These are phyloP conservation scores for Carassius carassius DNA, from an alignment of 2,113 vertebrate species.

Conservation along the genomic window DNA sequence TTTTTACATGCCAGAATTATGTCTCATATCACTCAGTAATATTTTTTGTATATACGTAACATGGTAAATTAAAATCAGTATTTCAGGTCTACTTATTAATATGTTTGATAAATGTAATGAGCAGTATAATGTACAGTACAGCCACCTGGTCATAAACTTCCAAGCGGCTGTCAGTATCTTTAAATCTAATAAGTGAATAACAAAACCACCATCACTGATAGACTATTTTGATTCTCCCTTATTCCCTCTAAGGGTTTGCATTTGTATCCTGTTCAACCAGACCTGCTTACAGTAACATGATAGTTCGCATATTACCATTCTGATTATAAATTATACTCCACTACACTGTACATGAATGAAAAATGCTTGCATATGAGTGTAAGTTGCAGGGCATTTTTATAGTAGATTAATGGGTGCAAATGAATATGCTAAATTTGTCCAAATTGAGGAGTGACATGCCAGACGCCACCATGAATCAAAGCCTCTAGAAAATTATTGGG, in stretches of 20 bases:
- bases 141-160: neutral
- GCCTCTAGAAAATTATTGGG: neutral
- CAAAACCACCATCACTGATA: neutral
- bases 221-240: neutral
- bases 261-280: neutral
- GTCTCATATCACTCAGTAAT: too few species aligned
- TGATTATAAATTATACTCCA: neutral
- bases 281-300: neutral
- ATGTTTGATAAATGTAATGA: neutral
- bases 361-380: neutral
- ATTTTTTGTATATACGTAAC: neutral
- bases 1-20: too few species aligned
- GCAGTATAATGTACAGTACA: neutral
- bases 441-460: neutral
- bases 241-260: neutral
- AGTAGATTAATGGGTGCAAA: neutral
- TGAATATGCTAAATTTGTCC: conserved; percentile 28
- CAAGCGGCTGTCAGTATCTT: neutral
- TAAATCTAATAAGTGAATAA: neutral
- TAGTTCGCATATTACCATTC: neutral
- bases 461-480: conserved; percentile 6
- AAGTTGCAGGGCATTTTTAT: conserved; percentile 1
- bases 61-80: neutral
- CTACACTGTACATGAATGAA: neutral
- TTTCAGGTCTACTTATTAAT: neutral